Conservation (phyloP, 64 coral and sea anemone genomes). For the Platygyra sinensis region DNA sequence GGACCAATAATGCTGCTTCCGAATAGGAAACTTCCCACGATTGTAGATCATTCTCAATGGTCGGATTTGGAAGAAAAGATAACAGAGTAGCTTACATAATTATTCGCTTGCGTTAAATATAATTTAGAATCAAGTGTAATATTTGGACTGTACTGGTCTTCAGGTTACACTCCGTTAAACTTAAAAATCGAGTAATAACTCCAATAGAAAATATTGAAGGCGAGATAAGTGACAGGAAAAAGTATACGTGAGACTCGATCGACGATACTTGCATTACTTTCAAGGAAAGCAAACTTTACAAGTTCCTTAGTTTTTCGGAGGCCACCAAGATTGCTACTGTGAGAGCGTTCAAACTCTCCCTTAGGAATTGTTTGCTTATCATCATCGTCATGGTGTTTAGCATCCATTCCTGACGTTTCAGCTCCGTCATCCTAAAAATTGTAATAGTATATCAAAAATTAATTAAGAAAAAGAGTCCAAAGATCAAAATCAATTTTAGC, state of each 20-base stretch:
- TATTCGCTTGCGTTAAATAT: too few species aligned
- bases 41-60: too few species aligned
- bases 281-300: slow-evolving; percentile 33
- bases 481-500: too few species aligned
- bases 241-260: slow-evolving; percentile 59
- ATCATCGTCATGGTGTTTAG: not conserved
- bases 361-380: not conserved
- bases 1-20: too few species aligned
- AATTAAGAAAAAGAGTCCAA: too few species aligned
- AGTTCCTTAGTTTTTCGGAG: slow-evolving; percentile 12
- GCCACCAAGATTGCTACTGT: not conserved
- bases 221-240: slow-evolving; percentile 40
- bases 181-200: slow-evolving; percentile 21
- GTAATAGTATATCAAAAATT: too few species aligned
- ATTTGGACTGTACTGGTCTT: not conserved
- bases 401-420: not conserved
- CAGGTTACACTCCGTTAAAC: not conserved
- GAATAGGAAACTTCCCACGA: too few species aligned
- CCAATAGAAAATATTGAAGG: slow-evolving; percentile 76
- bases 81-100: too few species aligned
- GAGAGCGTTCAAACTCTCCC: not conserved
- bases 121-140: too few species aligned
- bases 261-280: slow-evolving; percentile 41
- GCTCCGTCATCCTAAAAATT: not conserved
- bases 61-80: too few species aligned